These are phyloP conservation scores for Xiphias gladius DNA, from an alignment of 2,113 vertebrate genomes.

Conservation along the genomic window DNA sequence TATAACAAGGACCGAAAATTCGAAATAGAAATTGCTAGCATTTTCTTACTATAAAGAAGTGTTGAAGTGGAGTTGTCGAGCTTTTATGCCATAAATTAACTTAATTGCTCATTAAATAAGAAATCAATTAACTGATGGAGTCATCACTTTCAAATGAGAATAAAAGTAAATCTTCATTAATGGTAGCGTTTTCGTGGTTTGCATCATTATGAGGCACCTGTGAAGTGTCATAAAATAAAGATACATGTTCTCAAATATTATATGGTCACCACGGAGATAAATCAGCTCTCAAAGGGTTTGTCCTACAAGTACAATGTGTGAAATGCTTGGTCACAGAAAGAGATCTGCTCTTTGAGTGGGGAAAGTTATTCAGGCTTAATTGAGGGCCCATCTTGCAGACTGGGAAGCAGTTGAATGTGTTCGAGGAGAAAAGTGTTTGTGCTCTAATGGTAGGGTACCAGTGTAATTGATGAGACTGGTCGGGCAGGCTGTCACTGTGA, in stretches of 20 bases:
- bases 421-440: constrained; percentile 73
- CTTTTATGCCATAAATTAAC: constrained; percentile 37
- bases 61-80: background rate
- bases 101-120: constrained; percentile 39
- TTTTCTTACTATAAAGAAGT: constrained; percentile 2
- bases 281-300: constrained; percentile 44
- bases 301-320: constrained; percentile 56
- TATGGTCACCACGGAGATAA: constrained; percentile 36
- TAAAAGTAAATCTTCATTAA: constrained; percentile 38
- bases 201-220: constrained; percentile 17
- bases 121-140: constrained; percentile 26
- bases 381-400: constrained; percentile 76
- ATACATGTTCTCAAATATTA: constrained; percentile 39
- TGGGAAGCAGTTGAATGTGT: constrained; percentile 78
- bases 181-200: background rate
- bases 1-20: background rate
- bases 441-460: constrained; percentile 80
- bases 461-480: constrained; percentile 82
- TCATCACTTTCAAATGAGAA: constrained; percentile 29
- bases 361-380: constrained; percentile 81
- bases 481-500: constrained; percentile 86
- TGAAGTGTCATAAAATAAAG: constrained; percentile 28
- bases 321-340: constrained; percentile 32
- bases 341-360: constrained; percentile 72
- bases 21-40: background rate